Conservation (phyloP, 2,113 vertebrate species). For the Microcebus jonahi region DNA sequence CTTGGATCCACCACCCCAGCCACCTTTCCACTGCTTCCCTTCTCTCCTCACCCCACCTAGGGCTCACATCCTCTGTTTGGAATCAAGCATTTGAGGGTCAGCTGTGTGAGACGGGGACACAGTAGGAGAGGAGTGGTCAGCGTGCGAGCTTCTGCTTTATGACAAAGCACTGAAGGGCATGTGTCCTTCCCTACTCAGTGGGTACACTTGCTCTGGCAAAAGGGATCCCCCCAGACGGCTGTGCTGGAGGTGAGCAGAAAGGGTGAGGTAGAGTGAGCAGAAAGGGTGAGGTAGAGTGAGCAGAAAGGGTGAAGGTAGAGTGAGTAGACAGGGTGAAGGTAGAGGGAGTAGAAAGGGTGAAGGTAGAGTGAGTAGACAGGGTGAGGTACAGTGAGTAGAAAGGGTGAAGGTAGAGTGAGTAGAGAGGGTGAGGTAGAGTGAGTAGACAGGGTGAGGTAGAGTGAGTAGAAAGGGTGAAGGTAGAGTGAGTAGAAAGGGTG, state of each 20-base stretch:
- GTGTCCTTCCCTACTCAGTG: too few relatives aligned
- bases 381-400: too few relatives aligned
- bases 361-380: too few relatives aligned
- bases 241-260: not conserved
- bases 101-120: not conserved
- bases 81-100: not conserved
- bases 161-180: fast-evolving
- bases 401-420: too few relatives aligned
- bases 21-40: not conserved
- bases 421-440: too few relatives aligned
- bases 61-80: not conserved
- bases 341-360: too few relatives aligned
- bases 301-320: not conserved
- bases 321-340: too few relatives aligned
- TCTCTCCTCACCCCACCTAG: not conserved
- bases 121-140: fast-evolving
- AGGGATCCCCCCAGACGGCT: fast-evolving
- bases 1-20: not conserved
- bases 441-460: not conserved
- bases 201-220: fast-evolving
- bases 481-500: too few relatives aligned
- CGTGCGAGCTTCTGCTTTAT: not conserved
- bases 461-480: not conserved
- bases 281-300: not conserved
- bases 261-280: not conserved